Conservation (phyloP, 1,140 invertebrate species). For the Drosophila novamexicana region DNA sequence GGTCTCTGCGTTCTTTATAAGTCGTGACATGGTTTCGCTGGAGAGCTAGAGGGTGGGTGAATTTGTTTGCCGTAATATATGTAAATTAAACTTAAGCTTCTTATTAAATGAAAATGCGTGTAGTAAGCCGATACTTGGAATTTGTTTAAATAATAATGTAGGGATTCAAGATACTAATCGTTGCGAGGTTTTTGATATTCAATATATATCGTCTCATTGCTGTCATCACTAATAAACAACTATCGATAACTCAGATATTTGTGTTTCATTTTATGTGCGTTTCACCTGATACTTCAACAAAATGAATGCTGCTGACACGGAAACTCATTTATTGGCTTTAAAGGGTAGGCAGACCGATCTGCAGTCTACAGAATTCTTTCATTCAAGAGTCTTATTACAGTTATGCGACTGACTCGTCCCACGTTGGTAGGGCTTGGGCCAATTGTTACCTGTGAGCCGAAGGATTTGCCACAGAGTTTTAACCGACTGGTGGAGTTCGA, state of each 20-base stretch:
- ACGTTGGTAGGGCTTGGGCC: constrained; percentile 62
- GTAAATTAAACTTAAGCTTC: background rate
- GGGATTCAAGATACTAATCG: background rate
- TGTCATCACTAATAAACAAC: constrained; percentile 3
- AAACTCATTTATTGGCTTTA: constrained; percentile 64
- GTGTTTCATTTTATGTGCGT: constrained; percentile 10
- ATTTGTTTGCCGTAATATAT: background rate
- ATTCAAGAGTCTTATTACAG: constrained; percentile 14
- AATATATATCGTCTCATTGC: background rate
- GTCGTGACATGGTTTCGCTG: constrained; percentile 86
- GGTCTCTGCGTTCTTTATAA: constrained; percentile 91
- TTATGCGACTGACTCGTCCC: constrained; percentile 66
- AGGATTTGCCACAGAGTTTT: constrained; percentile 56
- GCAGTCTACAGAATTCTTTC: background rate
- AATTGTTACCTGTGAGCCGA: constrained; percentile 60
- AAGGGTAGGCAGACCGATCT: constrained; percentile 37
- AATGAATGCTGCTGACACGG: constrained; percentile 59
- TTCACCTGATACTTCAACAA: constrained; percentile 5
- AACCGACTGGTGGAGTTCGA: constrained; percentile 41
- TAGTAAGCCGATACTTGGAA: background rate
- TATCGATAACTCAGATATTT: constrained; percentile 5
- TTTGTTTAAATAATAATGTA: background rate
- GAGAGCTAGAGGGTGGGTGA: constrained; percentile 47
- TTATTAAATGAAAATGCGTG: background rate
- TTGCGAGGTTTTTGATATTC: background rate